Base-by-base conservation (phyloP, 2,888 invertebrate species). In the Tridacna crocea region DNA sequence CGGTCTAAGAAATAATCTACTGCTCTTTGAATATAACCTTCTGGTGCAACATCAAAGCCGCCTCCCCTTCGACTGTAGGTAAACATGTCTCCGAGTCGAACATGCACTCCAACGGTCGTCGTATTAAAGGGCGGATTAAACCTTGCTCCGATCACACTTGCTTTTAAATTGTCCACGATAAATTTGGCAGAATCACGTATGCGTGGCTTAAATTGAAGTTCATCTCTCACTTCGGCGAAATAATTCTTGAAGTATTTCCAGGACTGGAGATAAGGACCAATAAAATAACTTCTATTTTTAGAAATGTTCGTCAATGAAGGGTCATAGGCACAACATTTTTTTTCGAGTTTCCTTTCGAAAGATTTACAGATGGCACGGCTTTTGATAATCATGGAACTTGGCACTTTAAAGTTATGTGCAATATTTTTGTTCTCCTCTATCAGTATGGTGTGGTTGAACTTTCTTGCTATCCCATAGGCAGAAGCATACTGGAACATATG, bases 1-100 rank as follows among this genome's bases (percentile, higher is more conserved):
- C 75, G 63, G 22, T 75, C 26, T 19, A 80, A 55, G 36, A 80
- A 66, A 48, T 63, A 80, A 51, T 85, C 82, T 11, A 74, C 22
- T 0, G 74, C 74, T 19, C 74, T 61, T 15, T 74, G 61, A 4
- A 74, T 61, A 24, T 74, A 74, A n/a, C 74, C 61, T 46, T 74
- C 74, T 3, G 74, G 74, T 22, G 61, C 74, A n/a, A 74, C 61
- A 22, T 61, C 61, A 8, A 61, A 60, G 11, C 61, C 74, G 12
- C 36, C 10, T 12, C 13, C 22, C 11, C 0, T 15, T 13, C 47
- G 26, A 36, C 61, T 60, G 47, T 17, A 61, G 22, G 12, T 36
- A 13, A 70, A 19, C 51, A 74, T 74, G 61, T 74, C 74, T 1
- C 74, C 74, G 3, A 19, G 36, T 46, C 74, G 60, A 11, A 74